Percentiles rank a stretch among this genome's conserved stretches.
These are phyloP conservation scores for Nomada fucata DNA, from an alignment of 2,888 invertebrate species.

Conservation along the genomic window DNA sequence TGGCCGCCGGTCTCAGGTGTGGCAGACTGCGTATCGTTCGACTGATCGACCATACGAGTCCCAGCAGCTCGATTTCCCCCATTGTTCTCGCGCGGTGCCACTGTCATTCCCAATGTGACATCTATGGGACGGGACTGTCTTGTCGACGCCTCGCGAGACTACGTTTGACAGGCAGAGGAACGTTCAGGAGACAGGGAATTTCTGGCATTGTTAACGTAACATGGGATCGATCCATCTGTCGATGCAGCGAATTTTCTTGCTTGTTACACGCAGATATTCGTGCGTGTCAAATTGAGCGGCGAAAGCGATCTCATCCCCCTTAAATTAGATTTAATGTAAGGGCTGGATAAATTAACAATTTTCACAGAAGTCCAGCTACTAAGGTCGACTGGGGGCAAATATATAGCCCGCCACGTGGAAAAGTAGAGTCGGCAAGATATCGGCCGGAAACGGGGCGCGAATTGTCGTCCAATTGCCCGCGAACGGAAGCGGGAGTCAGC, in stretches of 20 bases:
- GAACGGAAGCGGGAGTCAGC: neutral
- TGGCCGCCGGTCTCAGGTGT: slow-evolving; percentile 61
- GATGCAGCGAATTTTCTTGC: too few species aligned
- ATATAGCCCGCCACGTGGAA: too few species aligned
- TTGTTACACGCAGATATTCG: neutral
- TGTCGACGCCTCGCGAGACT: slow-evolving; percentile 58
- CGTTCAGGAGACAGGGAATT: slow-evolving; percentile 27
- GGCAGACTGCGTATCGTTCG: slow-evolving; percentile 57
- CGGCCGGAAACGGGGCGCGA: neutral
- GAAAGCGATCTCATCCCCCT: too few species aligned
- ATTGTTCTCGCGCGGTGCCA: slow-evolving; percentile 18
- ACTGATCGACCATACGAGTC: slow-evolving; percentile 58
- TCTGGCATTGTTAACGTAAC: slow-evolving; percentile 26
- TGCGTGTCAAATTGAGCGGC: neutral
- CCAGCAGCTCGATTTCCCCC: neutral
- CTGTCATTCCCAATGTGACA: slow-evolving; percentile 57
- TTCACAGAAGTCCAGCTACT: too few species aligned
- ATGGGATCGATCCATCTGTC: slow-evolving; percentile 19
- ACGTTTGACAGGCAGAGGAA: slow-evolving; percentile 37
- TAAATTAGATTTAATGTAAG: too few species aligned
- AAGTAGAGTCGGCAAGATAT: too few species aligned
- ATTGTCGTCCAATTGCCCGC: neutral
- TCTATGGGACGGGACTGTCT: slow-evolving; percentile 44
- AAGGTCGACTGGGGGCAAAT: neutral
- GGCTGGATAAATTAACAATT: too few species aligned